Base-by-base conservation (phyloP, 2,888 invertebrate species). In the Myopa testacea region DNA sequence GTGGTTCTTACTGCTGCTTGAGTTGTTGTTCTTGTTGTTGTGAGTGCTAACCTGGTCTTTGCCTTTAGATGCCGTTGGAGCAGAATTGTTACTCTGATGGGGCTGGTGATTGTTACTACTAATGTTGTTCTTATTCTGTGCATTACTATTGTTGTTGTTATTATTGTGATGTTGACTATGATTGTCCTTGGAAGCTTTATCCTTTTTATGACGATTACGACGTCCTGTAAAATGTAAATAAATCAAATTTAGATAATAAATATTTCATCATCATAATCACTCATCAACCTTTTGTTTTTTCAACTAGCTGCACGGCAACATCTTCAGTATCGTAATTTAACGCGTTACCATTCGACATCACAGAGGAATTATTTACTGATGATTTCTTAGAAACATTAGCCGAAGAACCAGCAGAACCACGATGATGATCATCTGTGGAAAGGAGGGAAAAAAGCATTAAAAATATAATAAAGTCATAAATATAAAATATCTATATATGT, bases 131-230 rank as follows among this genome's bases (percentile, higher is more conserved):
- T 26, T 26, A 26, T 26, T 26, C 26, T 26, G 26, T 26, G 78
- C 76, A 73, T 80, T 77, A 72, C 78, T 82, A 50, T 38, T 80
- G 55, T 83, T 83, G 77, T 80, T 82, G 71, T 26, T 75, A 78
- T 82, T 85, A 62, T 84, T 84, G 78, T 85, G 82, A 79, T 84
- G 78, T 75, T 84, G 83, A 79, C 84, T 86, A 83, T 89, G 89
- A 89, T 89, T 89, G 88, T 89, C 89, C 85, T 89, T 89, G 83
- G 87, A 85, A 83, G 85, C 82, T 81, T 85, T 85, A 80, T 88
- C 88, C 82, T 87, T 89, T 83, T 89, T 89, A 40, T 85, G 85
- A 74, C 89, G 89, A 86, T 89, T 89, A 37, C 89, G 88, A 73
- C 89, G 88, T 80, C 89, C 89, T 89, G 19, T 26, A 8, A 34